Conservation (phyloP, 2,888 invertebrate genomes). For the Drymonia ruficornis region DNA sequence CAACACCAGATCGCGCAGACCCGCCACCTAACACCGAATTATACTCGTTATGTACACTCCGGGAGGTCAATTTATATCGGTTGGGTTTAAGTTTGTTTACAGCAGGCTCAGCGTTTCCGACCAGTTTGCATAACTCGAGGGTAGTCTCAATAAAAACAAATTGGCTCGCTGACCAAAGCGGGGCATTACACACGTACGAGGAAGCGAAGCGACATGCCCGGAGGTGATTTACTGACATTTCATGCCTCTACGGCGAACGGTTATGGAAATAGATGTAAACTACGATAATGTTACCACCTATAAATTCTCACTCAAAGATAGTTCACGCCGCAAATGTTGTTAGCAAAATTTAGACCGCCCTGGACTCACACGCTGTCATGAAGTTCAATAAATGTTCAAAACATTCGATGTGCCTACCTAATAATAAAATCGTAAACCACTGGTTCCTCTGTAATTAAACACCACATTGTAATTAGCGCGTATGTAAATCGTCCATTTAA, state of each 20-base stretch:
- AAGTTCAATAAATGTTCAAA: neutral
- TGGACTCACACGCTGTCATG: neutral
- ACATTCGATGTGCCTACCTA: neutral
- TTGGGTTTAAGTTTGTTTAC: conserved; percentile 76
- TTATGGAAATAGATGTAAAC: conserved; percentile 48
- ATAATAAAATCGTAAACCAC: neutral
- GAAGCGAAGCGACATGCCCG: conserved; percentile 75
- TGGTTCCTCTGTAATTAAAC: neutral
- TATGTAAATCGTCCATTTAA: conserved; percentile 10
- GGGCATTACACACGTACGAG: conserved; percentile 81
- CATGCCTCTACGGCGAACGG: conserved; percentile 44
- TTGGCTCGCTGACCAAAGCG: conserved; percentile 78
- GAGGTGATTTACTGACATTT: conserved; percentile 74
- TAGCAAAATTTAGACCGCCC: neutral
- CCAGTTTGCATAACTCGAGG: conserved; percentile 82
- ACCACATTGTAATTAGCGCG: neutral
- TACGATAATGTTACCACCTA: conserved; percentile 32
- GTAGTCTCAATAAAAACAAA: conserved; percentile 84
- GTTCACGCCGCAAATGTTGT: neutral
- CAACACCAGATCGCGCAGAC: conserved; percentile 51
- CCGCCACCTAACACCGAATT: conserved; percentile 38
- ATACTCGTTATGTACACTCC: conserved; percentile 21
- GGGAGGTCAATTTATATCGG: conserved; percentile 58
- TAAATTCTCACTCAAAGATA: conserved; percentile 9
- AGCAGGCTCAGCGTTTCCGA: conserved; percentile 78